Conservation (phyloP, 2,797 vertebrate species). For the Premnoplex brunnescens region DNA sequence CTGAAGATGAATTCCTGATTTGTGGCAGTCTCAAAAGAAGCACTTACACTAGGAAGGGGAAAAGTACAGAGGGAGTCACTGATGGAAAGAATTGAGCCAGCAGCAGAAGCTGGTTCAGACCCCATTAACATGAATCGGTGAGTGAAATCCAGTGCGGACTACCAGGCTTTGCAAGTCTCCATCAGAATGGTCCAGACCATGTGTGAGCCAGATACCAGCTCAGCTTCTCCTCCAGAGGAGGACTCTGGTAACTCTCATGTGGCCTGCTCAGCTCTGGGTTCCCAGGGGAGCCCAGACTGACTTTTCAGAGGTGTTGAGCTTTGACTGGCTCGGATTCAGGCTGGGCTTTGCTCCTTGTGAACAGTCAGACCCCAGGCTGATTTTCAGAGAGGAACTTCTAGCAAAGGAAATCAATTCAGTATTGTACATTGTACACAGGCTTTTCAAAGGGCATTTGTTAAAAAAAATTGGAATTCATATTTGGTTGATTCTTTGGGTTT, state of each 20-base stretch:
- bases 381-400: not conserved
- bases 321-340: not conserved
- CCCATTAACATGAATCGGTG: accelerated
- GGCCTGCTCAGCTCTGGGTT: not conserved
- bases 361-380: not conserved
- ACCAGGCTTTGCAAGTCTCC: not conserved
- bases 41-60: not conserved
- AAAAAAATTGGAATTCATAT: not conserved
- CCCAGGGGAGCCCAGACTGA: not conserved
- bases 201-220: conserved; percentile 4
- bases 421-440: not conserved
- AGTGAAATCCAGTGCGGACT: not conserved
- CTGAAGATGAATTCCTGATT: not conserved
- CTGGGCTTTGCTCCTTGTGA: not conserved
- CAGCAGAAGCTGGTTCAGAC: not conserved
- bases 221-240: not conserved
- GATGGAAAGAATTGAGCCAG: not conserved
- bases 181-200: not conserved
- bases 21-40: not conserved
- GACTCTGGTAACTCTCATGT: not conserved
- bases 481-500: not conserved
- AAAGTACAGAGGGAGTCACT: not conserved
- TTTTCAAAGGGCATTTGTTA: not conserved
- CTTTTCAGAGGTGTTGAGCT: not conserved
- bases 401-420: not conserved